Conservation (phyloP, 2,113 vertebrate species). For the Cavia porcellus region DNA sequence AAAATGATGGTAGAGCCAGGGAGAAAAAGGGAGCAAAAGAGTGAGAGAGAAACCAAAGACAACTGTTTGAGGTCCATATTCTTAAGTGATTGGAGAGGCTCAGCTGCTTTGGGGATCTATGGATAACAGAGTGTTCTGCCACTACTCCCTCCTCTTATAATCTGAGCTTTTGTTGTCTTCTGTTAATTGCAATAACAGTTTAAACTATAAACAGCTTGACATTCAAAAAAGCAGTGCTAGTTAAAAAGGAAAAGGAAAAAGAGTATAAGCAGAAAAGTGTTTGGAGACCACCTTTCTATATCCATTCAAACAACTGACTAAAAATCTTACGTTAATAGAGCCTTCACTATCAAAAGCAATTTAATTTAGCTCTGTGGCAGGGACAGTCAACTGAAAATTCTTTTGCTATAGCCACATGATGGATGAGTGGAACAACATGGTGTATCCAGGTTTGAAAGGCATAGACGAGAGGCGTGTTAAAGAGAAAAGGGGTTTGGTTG, state of each 20-base stretch:
- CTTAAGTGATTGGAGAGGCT: conserved; percentile 37
- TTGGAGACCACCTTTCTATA: neutral
- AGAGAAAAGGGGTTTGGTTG: neutral
- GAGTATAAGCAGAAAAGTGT: neutral
- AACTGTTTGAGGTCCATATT: neutral
- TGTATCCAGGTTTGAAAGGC: neutral
- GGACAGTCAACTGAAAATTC: neutral
- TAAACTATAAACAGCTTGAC: conserved; percentile 62
- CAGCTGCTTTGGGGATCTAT: conserved; percentile 32
- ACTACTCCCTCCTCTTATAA: conserved; percentile 23
- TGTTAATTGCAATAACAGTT: conserved; percentile 57
- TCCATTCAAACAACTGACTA: neutral
- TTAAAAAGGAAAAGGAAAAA: conserved; percentile 21
- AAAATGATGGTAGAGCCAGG: fast-evolving
- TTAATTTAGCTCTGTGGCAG: neutral
- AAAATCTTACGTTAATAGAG: conserved; percentile 17
- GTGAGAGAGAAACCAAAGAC: neutral
- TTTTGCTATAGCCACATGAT: neutral
- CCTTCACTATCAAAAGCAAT: conserved; percentile 15
- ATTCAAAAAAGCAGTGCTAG: conserved; percentile 39
- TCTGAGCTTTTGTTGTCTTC: conserved; percentile 52
- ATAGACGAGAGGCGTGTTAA: neutral
- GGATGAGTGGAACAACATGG: neutral
- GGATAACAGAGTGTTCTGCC: conserved; percentile 30
- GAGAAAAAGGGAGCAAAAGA: neutral